Evolutionary conservation across 2,797 vertebrate genomes (phyloP), one percentile per base, ranked within the genome.

Genomic region (Micropoecilia bifurca): DNA sequence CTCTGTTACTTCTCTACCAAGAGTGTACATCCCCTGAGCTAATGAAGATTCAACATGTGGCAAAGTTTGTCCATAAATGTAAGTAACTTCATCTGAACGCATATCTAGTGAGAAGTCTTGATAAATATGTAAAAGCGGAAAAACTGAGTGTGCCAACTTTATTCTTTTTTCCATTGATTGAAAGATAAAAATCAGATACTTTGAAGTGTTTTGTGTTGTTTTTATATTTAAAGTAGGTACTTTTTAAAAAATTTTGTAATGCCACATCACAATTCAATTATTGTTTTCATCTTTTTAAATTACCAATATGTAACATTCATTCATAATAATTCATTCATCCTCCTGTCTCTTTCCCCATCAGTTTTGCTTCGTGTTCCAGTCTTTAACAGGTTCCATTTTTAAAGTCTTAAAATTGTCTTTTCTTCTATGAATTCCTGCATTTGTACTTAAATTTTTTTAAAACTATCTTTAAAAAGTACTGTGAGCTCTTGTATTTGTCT

Each of bases 61-160:
- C 95, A 90, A 97, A 93, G 88, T 99, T 99, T 93, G 97, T 99
- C 79, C 96, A 94, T 72, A 99, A 98, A 90, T 98, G 98, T 99
- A 95, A 97, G 97, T 36, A 72, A 73, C 41, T 12, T 39, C 69
- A 77, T 39, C 10, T 57, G 3, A 69, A 30, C 1, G 39, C 22
- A 69, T 3, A 25, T 25, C 68, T 45, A 45, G 13, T 43, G 10
- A 71, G 4, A 71, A n/a, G 39, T n/a, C 41, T 69, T 43, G 39
- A 14, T 71, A 71, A 43, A 14, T 69, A 69, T 45, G 22, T 12
- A 45, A n/a, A 43, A 39, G 20, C n/a, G 3, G n/a, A n/a, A 36
- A 66, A 39, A 30, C 14, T 14, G 5, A 30, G 30, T 18, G 30
- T 33, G 57, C 13, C 13, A 25, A 36, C 61, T 36, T 63, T 68